Evolutionary conservation across 2,797 vertebrate species (phyloP).

Genomic region (Mus spretus): DNA sequence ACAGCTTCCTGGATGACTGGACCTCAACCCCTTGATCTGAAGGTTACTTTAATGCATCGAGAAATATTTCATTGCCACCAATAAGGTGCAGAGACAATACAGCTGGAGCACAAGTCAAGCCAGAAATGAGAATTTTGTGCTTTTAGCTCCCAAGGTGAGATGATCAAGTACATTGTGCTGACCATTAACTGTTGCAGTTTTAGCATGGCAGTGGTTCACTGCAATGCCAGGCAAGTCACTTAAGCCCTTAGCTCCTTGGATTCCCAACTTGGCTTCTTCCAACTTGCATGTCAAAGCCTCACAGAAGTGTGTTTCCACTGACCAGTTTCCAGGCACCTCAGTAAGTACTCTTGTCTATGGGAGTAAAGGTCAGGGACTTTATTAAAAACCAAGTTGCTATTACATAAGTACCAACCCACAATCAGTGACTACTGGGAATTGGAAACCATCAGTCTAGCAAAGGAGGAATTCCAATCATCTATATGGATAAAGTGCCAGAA

Average conservation of each 20-base stretch:
- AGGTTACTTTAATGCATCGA: slow-evolving; percentile 79
- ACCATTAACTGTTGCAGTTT: background rate
- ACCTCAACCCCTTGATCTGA: slow-evolving; percentile 66
- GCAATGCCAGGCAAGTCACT: background rate
- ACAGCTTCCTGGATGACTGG: slow-evolving; percentile 31
- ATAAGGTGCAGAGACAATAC: slow-evolving; percentile 41
- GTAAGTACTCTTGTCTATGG: slow-evolving; percentile 80
- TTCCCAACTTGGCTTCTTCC: background rate
- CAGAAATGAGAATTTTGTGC: slow-evolving; percentile 7
- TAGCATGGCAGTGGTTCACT: background rate
- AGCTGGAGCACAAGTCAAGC: slow-evolving; percentile 42
- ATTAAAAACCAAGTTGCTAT: slow-evolving; percentile 71
- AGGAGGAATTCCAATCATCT: slow-evolving; percentile 51
- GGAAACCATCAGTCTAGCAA: slow-evolving; percentile 66
- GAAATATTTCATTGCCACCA: slow-evolving; percentile 74
- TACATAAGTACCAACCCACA: slow-evolving; percentile 55
- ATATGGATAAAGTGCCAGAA: slow-evolving; percentile 38
- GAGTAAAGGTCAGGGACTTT: slow-evolving; percentile 84
- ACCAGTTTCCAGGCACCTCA: slow-evolving; percentile 84
- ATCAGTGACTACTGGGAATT: slow-evolving; percentile 31
- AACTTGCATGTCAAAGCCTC: background rate
- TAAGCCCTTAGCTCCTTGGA: slow-evolving; percentile 12
- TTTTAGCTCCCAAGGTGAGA: background rate
- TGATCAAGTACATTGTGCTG: background rate
- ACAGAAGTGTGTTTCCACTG: slow-evolving; percentile 70